Conservation (phyloP, 35 echinoderm and acorn worm genomes). For the Stichopus chloronotus region DNA sequence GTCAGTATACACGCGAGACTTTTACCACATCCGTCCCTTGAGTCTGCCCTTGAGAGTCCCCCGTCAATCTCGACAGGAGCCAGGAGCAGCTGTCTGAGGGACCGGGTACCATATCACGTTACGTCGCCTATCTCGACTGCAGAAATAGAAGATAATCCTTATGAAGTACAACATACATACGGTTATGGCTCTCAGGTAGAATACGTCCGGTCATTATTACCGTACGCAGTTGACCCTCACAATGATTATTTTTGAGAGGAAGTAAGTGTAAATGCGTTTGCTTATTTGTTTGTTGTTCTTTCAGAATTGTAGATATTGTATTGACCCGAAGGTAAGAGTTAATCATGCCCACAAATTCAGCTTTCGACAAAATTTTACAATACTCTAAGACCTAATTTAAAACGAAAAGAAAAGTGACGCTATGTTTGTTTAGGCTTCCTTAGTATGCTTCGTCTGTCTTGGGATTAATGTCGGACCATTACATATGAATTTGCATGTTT, state of each 20-base stretch:
- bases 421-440: no score
- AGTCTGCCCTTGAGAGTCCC: background rate
- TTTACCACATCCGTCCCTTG: background rate
- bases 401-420: no score
- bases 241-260: background rate
- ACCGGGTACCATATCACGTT: background rate
- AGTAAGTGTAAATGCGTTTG: background rate
- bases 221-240: background rate
- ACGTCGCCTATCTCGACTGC: background rate
- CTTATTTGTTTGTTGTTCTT: no score
- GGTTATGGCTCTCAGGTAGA: background rate
- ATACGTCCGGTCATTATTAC: background rate
- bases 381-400: no score
- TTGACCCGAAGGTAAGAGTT: no score
- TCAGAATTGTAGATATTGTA: no score
- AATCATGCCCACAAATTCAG: no score
- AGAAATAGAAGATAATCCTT: background rate
- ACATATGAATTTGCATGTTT: no score
- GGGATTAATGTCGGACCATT: no score
- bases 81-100: background rate
- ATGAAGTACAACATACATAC: background rate
- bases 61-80: no score
- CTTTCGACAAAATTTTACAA: no score
- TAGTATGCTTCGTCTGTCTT: no score
- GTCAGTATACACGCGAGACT: conserved; percentile 13